Percentiles rank a stretch among this genome's conserved stretches.
Conservation (phyloP, 2,797 vertebrate genomes). For the Salarias fasciatus region DNA sequence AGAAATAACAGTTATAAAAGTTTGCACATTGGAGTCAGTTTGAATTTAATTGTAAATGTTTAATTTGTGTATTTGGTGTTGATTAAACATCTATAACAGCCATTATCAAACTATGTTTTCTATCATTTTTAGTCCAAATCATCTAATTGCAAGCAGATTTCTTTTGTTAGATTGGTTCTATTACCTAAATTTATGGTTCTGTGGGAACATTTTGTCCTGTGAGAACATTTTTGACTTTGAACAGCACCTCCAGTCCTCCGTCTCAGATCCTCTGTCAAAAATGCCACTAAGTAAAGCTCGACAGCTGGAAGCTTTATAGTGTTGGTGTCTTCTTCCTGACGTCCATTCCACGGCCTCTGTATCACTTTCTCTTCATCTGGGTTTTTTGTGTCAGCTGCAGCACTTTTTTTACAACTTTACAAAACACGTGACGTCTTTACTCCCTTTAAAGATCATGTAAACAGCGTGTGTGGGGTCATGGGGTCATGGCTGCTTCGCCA, state of each 20-base stretch:
- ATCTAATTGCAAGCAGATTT: too few relatives aligned
- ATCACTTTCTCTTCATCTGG: slow-evolving; percentile 35
- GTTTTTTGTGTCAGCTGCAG: slow-evolving; percentile 30
- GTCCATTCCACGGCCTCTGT: slow-evolving; percentile 12
- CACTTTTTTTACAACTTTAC: slow-evolving; percentile 32
- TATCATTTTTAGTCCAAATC: too few relatives aligned
- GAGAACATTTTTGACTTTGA: not conserved
- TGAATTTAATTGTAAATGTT: too few relatives aligned
- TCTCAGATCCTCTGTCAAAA: slow-evolving; percentile 11
- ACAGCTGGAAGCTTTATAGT: slow-evolving; percentile 40
- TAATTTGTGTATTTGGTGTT: too few relatives aligned
- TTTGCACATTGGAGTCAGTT: too few relatives aligned
- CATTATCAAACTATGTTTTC: too few relatives aligned
- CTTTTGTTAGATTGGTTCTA: too few relatives aligned
- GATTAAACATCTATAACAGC: too few relatives aligned
- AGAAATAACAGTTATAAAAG: too few relatives aligned
- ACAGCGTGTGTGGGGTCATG: not conserved
- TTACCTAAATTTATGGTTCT: too few relatives aligned
- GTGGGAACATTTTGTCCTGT: not conserved
- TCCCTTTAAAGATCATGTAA: slow-evolving; percentile 24
- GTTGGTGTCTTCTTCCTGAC: slow-evolving; percentile 22
- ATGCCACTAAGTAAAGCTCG: slow-evolving; percentile 1
- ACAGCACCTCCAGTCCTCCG: not conserved
- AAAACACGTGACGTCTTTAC: slow-evolving; percentile 18
- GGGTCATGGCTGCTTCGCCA: not conserved